Conservation (phyloP, 2,797 vertebrate genomes). For the Peromyscus eremicus region DNA sequence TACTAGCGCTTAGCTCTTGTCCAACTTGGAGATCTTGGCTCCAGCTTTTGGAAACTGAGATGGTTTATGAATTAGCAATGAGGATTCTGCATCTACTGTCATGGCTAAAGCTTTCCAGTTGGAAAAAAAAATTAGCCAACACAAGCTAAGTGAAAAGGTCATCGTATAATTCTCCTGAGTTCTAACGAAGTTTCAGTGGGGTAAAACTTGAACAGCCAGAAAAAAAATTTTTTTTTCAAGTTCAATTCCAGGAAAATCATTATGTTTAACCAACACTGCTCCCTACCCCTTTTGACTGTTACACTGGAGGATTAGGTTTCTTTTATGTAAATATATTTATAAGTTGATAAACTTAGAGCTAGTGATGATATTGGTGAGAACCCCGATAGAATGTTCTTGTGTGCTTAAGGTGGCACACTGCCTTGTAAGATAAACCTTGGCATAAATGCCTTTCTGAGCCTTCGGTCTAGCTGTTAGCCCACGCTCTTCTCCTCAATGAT, state of each 20-base stretch:
- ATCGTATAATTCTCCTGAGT: conserved; percentile 9
- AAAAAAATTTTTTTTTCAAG: not conserved
- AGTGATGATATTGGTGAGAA: conserved; percentile 9
- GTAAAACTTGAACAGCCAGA: conserved; percentile 13
- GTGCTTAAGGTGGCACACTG: not conserved
- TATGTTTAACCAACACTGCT: not conserved
- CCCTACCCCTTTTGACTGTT: not conserved
- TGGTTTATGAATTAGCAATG: conserved; percentile 23
- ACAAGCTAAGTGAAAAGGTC: conserved; percentile 1
- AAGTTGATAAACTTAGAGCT: not conserved
- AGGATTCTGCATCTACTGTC: conserved; percentile 42
- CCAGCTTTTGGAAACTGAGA: conserved; percentile 16
- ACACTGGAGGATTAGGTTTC: not conserved
- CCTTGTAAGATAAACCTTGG: not conserved
- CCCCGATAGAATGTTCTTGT: not conserved
- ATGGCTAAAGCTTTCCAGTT: conserved; percentile 2
- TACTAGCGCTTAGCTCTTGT: not conserved
- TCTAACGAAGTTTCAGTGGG: not conserved
- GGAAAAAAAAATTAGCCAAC: conserved; percentile 2
- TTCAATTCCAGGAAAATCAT: not conserved
- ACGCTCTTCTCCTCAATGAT: not conserved
- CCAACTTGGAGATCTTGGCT: not conserved
- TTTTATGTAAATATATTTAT: not conserved
- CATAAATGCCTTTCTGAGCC: not conserved
- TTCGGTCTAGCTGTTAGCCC: not conserved